Evolutionary conservation across 2,797 vertebrate genomes (phyloP).

Genomic region (Rhynchonycteris naso): DNA sequence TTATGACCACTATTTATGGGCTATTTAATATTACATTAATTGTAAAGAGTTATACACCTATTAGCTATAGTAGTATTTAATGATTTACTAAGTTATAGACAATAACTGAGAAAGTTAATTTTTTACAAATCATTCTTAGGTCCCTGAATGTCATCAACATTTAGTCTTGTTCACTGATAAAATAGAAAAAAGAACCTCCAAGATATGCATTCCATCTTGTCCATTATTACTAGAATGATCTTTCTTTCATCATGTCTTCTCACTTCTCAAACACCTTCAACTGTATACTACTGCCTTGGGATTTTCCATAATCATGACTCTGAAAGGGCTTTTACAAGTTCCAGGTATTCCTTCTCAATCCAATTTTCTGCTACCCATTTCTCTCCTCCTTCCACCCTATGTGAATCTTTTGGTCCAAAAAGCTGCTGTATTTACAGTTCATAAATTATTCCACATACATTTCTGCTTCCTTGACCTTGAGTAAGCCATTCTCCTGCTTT

Average conservation of each 20-base stretch:
- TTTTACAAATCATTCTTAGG: background rate
- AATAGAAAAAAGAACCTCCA: background rate
- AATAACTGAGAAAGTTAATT: constrained; percentile 20
- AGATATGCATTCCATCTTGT: background rate
- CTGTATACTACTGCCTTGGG: background rate
- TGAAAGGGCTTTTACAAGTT: background rate
- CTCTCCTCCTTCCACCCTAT: background rate
- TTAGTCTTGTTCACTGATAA: background rate
- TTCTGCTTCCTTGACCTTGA: background rate
- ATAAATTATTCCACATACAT: background rate
- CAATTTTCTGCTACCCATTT: background rate
- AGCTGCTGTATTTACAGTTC: background rate
- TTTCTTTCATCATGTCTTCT: background rate
- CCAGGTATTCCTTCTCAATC: background rate
- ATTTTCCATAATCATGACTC: background rate
- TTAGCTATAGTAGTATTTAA: background rate
- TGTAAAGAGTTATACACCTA: background rate
- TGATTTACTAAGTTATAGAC: constrained; percentile 8
- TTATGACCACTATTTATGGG: constrained; percentile 4
- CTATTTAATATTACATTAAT: background rate
- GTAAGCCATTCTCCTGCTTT: background rate
- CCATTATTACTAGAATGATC: background rate
- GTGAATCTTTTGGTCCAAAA: background rate
- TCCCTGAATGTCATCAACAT: background rate
- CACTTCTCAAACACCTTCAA: background rate